Evolutionary conservation across 2,888 invertebrate species (phyloP), one percentile per base, ranked within the genome.

Genomic region (Drosophila mulleri): DNA sequence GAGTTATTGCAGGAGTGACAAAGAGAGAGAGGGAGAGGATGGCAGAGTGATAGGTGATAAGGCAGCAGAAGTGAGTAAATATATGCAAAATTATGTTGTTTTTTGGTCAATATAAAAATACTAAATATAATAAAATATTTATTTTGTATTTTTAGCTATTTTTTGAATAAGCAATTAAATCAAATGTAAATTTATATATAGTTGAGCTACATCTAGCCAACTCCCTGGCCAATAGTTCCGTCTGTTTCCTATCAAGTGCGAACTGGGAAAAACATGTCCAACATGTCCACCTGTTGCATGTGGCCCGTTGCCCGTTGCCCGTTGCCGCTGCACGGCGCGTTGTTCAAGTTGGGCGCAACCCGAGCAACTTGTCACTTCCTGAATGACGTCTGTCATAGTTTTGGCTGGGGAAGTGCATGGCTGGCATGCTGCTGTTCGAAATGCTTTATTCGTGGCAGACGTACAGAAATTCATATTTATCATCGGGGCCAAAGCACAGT

Each of bases 381-480:
- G 53, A 60, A 50, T 74, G 79, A 67, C 62, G 47, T 66, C 63
- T 78, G 77, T 78, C 75, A 57, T 32, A 39, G 66, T 45, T 61
- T 57, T 66, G 62, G 64, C 42, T 50, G 63, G 53, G 64, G 63
- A 79, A 80, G 71, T 76, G 75, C 70, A 67, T 67, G 48, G 56
- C 61, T 54, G 70, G 61, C 75, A 71, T 63, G 48, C 50, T 42
- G 56, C 48, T 42, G 53, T 23, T 62, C 64, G 63, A 26, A 64
- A 65, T 66, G 67, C 39, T 67, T 56, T 45, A 57, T 62, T 54
- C 62, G 64, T 59, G 63, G 62, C 26, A 47, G 65, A 53, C 47
- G 41, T 12, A 67, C 42, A 63, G 54, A 57, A 67, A 64, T 67
- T 65, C 72, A 71, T 81, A 81, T 83, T 81, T 75, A 74, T 80